These are phyloP conservation scores for Pica pica DNA, from an alignment of 2,113 vertebrate species.

Conservation along the genomic window DNA sequence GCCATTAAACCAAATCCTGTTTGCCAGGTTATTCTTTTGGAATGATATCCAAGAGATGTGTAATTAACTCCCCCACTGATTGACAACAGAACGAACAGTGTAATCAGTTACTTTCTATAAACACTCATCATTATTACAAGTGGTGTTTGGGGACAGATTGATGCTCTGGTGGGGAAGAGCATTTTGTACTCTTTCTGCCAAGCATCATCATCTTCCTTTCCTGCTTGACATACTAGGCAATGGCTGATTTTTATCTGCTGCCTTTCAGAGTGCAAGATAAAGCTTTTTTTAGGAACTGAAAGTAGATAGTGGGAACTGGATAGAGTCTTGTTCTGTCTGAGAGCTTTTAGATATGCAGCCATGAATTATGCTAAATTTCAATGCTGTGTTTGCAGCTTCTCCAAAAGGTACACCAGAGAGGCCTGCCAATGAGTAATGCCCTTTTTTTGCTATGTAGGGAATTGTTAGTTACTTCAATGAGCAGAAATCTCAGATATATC, in stretches of 20 bases:
- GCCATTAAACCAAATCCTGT: constrained; percentile 12
- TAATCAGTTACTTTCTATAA: constrained; percentile 42
- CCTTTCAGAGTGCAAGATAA: not conserved
- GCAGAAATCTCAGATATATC: not conserved
- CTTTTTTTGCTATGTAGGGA: not conserved
- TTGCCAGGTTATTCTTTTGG: constrained; percentile 17
- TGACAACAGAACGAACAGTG: constrained; percentile 34
- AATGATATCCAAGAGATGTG: not conserved
- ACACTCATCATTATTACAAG: not conserved
- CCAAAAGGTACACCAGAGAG: not conserved
- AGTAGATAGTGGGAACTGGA: not conserved
- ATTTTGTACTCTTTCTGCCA: not conserved
- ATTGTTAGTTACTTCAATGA: not conserved
- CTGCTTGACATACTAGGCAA: not conserved
- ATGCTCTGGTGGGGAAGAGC: not conserved
- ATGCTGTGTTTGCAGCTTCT: not conserved
- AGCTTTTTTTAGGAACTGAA: not conserved
- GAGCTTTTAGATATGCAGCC: not conserved
- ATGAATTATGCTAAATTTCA: not conserved
- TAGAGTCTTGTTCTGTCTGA: not conserved
- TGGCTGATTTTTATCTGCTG: not conserved
- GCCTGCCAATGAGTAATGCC: not conserved
- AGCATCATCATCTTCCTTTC: not conserved
- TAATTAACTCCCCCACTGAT: constrained; percentile 36
- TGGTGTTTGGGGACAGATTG: not conserved